Evolutionary conservation across 2,797 vertebrate genomes (phyloP).

Genomic region (Naso thynnoides): DNA sequence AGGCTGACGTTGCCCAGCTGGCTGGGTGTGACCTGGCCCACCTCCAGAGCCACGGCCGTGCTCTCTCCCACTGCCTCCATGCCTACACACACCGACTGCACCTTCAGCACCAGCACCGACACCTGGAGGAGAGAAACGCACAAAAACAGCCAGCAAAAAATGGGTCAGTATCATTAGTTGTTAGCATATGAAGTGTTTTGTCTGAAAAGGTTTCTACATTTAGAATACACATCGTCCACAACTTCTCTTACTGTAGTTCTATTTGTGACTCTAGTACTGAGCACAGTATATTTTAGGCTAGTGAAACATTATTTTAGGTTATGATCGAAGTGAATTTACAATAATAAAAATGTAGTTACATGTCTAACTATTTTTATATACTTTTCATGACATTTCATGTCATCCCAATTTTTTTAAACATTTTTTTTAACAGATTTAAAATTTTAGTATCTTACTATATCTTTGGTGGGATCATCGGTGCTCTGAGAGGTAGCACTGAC

Average conservation of each 20-base stretch:
- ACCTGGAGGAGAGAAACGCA: slow-evolving; percentile 80
- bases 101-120: slow-evolving; percentile 95
- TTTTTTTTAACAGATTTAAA: background rate
- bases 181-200: background rate
- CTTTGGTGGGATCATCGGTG: slow-evolving; percentile 90
- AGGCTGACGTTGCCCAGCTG: slow-evolving; percentile 95
- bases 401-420: background rate
- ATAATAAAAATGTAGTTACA: too few relatives aligned
- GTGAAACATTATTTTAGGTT: background rate
- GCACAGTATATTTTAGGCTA: background rate
- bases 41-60: slow-evolving; percentile 90
- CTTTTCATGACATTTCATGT: background rate
- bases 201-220: too few relatives aligned
- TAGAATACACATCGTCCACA: too few relatives aligned
- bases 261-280: too few relatives aligned
- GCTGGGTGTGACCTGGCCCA: slow-evolving; percentile 89
- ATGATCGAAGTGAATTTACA: background rate
- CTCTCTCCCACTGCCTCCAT: slow-evolving; percentile 93
- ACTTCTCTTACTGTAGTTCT: too few relatives aligned
- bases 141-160: too few relatives aligned
- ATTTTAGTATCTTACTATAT: slow-evolving; percentile 84
- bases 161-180: background rate
- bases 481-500: slow-evolving; percentile 93
- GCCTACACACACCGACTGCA: slow-evolving; percentile 90
- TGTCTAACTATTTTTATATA: too few relatives aligned